Conservation (phyloP, 1,140 invertebrate species). For the Papilio aristodemus region DNA sequence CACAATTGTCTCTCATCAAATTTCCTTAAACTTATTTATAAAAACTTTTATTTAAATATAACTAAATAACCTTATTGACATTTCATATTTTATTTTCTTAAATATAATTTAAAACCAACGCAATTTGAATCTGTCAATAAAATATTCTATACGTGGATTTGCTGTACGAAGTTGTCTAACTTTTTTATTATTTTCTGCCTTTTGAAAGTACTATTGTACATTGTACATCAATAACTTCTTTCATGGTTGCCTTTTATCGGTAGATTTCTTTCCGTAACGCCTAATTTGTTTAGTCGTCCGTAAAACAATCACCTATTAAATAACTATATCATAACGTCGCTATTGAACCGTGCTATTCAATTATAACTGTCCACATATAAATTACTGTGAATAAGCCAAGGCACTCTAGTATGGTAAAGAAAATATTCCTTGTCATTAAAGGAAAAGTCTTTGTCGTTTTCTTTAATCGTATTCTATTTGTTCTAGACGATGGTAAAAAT, state of each 20-base stretch:
- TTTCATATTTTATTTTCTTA: neutral
- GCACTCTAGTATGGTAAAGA: neutral
- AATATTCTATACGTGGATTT: too few relatives aligned
- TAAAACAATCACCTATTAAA: neutral
- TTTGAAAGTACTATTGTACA: neutral
- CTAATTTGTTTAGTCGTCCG: constrained; percentile 9
- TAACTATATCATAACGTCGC: constrained; percentile 1
- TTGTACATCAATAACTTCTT: neutral
- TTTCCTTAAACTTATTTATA: neutral
- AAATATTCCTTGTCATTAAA: constrained; percentile 3
- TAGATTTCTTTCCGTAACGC: constrained; percentile 20
- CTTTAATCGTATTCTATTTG: neutral
- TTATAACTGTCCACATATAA: neutral
- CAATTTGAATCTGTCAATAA: too few relatives aligned
- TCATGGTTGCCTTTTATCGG: neutral
- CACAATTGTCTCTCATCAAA: neutral
- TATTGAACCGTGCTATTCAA: neutral
- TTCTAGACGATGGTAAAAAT: neutral
- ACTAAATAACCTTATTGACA: neutral
- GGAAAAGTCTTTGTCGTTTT: neutral
- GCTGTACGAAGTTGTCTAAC: too few relatives aligned
- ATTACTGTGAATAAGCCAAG: neutral
- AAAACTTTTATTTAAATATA: neutral
- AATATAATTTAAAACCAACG: neutral
- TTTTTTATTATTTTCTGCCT: neutral